Conservation (phyloP, 2,888 invertebrate species). For the Apantesis nais region DNA sequence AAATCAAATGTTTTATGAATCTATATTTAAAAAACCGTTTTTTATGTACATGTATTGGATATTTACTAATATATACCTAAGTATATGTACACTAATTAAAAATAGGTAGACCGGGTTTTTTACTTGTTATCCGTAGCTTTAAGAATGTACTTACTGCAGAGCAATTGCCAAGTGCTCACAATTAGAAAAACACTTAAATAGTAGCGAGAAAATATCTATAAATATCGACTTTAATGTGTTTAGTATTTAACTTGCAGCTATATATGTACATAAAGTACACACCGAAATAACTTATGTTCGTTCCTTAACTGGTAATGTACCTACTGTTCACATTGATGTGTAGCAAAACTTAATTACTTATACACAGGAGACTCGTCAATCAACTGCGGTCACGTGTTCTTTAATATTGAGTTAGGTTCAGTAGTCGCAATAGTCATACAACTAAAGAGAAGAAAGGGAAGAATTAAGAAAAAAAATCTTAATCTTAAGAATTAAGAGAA, state of each 20-base stretch:
- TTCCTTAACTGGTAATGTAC: constrained; percentile 24
- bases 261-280: background rate
- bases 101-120: background rate
- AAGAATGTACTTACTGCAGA: background rate
- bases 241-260: constrained; percentile 5
- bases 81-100: background rate
- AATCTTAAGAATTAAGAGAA: background rate
- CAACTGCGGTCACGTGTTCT: constrained; percentile 71
- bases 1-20: background rate
- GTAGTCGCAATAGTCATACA: constrained; percentile 50
- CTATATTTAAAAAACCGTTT: too few species aligned
- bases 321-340: constrained; percentile 34
- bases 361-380: constrained; percentile 68
- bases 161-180: background rate
- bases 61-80: background rate
- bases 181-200: constrained; percentile 8
- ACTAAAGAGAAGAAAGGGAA: constrained; percentile 52
- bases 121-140: background rate
- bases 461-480: constrained; percentile 50
- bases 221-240: background rate
- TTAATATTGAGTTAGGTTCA: constrained; percentile 60
- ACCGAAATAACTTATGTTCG: background rate
- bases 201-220: background rate
- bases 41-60: background rate
- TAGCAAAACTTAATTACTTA: constrained; percentile 55